These are phyloP conservation scores for Heliocidaris erythrogramma DNA, from an alignment of 35 echinoderm and acorn worm genomes.

Conservation along the genomic window DNA sequence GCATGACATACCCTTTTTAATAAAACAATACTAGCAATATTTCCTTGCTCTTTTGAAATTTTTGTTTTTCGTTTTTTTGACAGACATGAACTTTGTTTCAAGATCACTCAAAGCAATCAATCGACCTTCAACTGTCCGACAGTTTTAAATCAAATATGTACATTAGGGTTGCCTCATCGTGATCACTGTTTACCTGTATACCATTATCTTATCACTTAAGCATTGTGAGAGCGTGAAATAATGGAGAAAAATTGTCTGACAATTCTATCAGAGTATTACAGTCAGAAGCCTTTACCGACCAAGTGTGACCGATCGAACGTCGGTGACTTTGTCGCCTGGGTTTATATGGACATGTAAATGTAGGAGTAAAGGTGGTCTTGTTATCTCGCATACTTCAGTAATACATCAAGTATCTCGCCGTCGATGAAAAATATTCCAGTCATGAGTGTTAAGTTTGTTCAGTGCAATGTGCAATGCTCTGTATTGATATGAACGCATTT, in stretches of 20 bases:
- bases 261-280: too few relatives aligned
- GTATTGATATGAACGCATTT: too few relatives aligned
- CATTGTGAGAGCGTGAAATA: neutral
- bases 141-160: neutral
- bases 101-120: neutral
- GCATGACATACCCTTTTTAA: too few relatives aligned
- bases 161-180: neutral
- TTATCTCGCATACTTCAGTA: too few relatives aligned
- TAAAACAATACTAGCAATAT: too few relatives aligned
- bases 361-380: too few relatives aligned
- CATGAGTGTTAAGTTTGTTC: too few relatives aligned
- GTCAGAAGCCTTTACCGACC: neutral
- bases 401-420: too few relatives aligned
- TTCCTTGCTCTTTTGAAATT: too few relatives aligned
- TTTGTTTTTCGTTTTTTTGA: neutral
- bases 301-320: neutral
- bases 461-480: too few relatives aligned
- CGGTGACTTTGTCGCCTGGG: neutral
- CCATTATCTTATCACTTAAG: neutral
- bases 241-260: too few relatives aligned
- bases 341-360: neutral
- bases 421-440: too few relatives aligned
- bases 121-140: neutral
- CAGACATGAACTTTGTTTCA: neutral
- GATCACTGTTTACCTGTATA: neutral